Evolutionary conservation across 2,888 invertebrate genomes (phyloP).

Genomic region (Drosophila rubida): DNA sequence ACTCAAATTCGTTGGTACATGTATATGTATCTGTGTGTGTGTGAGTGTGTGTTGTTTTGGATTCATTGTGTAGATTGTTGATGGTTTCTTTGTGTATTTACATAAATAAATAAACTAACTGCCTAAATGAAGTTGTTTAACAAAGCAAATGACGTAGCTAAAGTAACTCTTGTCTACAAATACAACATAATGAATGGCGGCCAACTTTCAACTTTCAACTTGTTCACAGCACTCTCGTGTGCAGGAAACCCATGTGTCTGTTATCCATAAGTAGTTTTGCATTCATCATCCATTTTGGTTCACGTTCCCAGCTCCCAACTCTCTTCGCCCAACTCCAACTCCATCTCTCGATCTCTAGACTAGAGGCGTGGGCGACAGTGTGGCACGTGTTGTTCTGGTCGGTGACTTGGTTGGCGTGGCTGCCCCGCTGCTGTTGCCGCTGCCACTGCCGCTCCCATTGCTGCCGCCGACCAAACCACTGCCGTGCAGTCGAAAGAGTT

Average conservation of each 20-base stretch:
- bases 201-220: conserved; percentile 36
- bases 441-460: conserved; percentile 51
- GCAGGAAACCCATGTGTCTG: conserved; percentile 58
- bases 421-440: conserved; percentile 65
- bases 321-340: too few relatives aligned
- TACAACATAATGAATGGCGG: conserved; percentile 45
- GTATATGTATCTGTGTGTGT: conserved; percentile 17
- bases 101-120: conserved; percentile 73
- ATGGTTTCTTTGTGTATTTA: conserved; percentile 58
- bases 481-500: conserved; percentile 90
- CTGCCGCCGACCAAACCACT: conserved; percentile 44
- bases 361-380: conserved; percentile 82
- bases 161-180: conserved; percentile 52
- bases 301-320: conserved; percentile 23
- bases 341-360: conserved; percentile 55
- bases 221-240: conserved; percentile 45
- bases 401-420: conserved; percentile 81
- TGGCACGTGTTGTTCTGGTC: conserved; percentile 79
- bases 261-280: conserved; percentile 22
- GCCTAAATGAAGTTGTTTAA: conserved; percentile 59
- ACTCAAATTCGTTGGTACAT: conserved; percentile 65
- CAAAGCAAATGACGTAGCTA: conserved; percentile 55
- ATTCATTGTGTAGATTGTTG: conserved; percentile 25
- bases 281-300: conserved; percentile 48
- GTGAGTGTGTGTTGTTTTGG: conserved; percentile 39